Evolutionary conservation across 2,888 invertebrate species (phyloP), one percentile per base, ranked within the genome.

Genomic region (Eugnorisma glareosa): DNA sequence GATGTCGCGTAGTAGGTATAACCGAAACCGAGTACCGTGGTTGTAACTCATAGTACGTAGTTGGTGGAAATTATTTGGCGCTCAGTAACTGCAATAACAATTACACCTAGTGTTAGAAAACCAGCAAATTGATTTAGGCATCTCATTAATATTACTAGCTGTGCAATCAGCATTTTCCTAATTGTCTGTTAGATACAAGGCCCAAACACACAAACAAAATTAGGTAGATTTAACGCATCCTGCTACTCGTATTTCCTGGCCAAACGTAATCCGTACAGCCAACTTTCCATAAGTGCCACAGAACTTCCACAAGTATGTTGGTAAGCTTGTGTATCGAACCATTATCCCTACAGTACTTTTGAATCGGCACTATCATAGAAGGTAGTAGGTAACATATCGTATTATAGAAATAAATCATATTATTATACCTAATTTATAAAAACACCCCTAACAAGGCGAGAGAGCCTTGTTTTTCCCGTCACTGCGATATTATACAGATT

Each of bases 281-380:
- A 51, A 43, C 15, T 61, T 59, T 54, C 43, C 51, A 61, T 75
- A 61, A 67, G 43, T 37, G 51, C 10, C 67, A 28, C 81, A 74
- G 51, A 75, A 82, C 43, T 54, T 67, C 24, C 31, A 61, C 59
- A 51, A 70, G 18, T 40, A 70, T 45, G 31, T 79, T 79, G 35
- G 28, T 68, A 54, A 63, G 63, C 40, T 21, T 21, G 67, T 68
- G 43, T 73, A 43, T 48, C 45, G n/a, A 45, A 31, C 31, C 43
- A 43, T 21, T 31, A 31, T 31, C 31, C 40, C 31, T 31, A 31
- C 18, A 68, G 31, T 67, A 43, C 31, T 35, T 31, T 40, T n/a
- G 31, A n/a, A 43, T 40, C 28, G 15, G 37, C 21, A 21, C 31
- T 59, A 6, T 31, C 13, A 28, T 28, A 57, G 7, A 59, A 59